Base-by-base conservation (phyloP, 1,140 invertebrate genomes). In the Sinonovacula constricta region DNA sequence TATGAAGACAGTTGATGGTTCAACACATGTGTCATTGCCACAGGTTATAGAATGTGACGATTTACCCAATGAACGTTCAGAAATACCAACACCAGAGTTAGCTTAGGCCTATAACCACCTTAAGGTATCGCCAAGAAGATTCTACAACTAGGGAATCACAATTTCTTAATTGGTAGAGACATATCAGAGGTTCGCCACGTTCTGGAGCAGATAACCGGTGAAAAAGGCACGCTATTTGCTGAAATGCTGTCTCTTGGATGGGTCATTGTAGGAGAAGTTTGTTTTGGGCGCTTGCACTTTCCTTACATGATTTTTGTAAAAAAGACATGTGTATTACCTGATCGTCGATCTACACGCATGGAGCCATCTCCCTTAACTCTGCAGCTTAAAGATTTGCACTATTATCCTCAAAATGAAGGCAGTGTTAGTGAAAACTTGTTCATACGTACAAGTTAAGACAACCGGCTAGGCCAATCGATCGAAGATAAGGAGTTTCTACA, bases 401-500 rank as follows among this genome's bases (percentile, higher is more conserved):
- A n/a, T n/a, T n/a, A n/a, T n/a, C n/a, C n/a, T n/a, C n/a, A n/a
- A n/a, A n/a, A n/a, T n/a, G n/a, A n/a, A n/a, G n/a, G n/a, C n/a
- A n/a, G n/a, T n/a, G n/a, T n/a, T n/a, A n/a, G n/a, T n/a, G n/a
- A n/a, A 33, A 24, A 65, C 3, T 34, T 74, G 3, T 67, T 80
- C 39, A 14, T 34, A 15, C 24, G 33, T 15, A 67, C 62, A 2
- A 24, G 39, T 3, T 18, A 53, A 18, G 79, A 81, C 53, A 31
- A 77, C 5, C 69, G 36, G 63, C 1, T 33, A n/a, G 79, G 65
- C 12, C 30, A 12, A 7, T 77, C 56, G 12, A 34, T 70, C 10
- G 66, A 81, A 70, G 72, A 81, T 28, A 65, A 34, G 39, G 15
- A 56, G 0, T 81, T 81, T 30, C 24, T 81, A 24, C 15, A 81